phyloP scores from a whole-genome alignment of 2,888 invertebrate genomes.

The Loripinus fragilis region DNA sequence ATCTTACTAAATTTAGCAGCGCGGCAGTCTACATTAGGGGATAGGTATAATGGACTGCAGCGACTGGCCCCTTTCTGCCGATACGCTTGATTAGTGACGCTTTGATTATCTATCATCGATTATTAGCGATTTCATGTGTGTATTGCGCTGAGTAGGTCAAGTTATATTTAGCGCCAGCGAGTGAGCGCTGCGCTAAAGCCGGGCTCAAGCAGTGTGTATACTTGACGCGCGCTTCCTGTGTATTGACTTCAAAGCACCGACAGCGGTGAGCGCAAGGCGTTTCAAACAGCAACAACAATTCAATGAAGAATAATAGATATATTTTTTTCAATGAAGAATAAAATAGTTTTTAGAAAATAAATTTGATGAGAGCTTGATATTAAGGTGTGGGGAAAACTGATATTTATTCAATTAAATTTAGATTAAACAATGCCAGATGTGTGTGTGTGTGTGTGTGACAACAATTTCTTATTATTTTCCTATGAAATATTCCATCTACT shows the following conservation, averaged over 20 bases:
- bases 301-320: too few relatives aligned
- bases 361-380: too few relatives aligned
- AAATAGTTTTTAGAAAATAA: too few relatives aligned
- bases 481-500: too few relatives aligned
- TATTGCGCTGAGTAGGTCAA: constrained; percentile 60
- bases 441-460: too few relatives aligned
- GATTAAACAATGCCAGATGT: too few relatives aligned
- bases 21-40: neutral
- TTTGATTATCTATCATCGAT: constrained; percentile 56
- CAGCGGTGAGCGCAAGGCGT: too few relatives aligned
- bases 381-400: too few relatives aligned
- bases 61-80: constrained; percentile 30
- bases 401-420: too few relatives aligned
- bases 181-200: constrained; percentile 25
- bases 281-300: too few relatives aligned
- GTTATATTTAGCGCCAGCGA: constrained; percentile 48
- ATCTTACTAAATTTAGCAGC: constrained; percentile 57
- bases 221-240: constrained; percentile 9
- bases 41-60: constrained; percentile 11
- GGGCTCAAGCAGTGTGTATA: constrained; percentile 9
- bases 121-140: constrained; percentile 53
- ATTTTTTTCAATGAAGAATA: too few relatives aligned
- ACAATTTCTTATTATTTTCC: too few relatives aligned
- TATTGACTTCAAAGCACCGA: constrained; percentile 8
- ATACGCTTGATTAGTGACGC: constrained; percentile 49